Evolutionary conservation across 1,140 invertebrate species (phyloP).

Genomic region (Steinernema feltiae): DNA sequence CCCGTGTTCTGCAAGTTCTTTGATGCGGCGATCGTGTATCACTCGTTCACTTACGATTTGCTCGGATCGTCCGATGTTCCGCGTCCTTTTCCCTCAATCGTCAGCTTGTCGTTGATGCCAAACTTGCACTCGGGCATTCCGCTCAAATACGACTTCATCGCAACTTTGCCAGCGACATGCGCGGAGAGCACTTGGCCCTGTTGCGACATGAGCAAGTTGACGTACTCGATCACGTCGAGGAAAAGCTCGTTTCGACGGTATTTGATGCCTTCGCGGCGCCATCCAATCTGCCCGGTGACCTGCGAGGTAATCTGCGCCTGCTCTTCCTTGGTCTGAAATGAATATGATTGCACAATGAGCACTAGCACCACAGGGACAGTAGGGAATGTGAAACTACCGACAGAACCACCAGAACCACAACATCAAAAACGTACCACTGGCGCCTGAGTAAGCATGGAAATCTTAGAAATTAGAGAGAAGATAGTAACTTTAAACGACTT

Average conservation of each 20-base stretch:
- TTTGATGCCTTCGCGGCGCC: conserved; percentile 97
- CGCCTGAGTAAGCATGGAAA: conserved; percentile 9
- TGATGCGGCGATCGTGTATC: conserved; percentile 48
- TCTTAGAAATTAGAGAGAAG: conserved; percentile 14
- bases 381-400: not conserved
- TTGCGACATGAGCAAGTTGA: conserved; percentile 97
- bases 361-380: not conserved
- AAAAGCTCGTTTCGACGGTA: conserved; percentile 97
- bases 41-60: conserved; percentile 59
- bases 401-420: conserved; percentile 14
- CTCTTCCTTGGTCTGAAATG: conserved; percentile 85
- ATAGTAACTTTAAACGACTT: conserved; percentile 23
- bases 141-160: conserved; percentile 98
- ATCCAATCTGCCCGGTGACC: conserved; percentile 95
- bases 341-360: conserved; percentile 11
- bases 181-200: conserved; percentile 98
- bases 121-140: conserved; percentile 99
- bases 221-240: conserved; percentile 96
- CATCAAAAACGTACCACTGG: conserved; percentile 14
- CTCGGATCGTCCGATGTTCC: conserved; percentile 75
- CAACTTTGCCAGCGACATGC: conserved; percentile 96
- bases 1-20: conserved; percentile 46
- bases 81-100: conserved; percentile 91
- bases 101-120: conserved; percentile 98
- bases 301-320: conserved; percentile 99